Evolutionary conservation across 1,140 invertebrate genomes (phyloP).

Genomic region (Hycleus cichorii): DNA sequence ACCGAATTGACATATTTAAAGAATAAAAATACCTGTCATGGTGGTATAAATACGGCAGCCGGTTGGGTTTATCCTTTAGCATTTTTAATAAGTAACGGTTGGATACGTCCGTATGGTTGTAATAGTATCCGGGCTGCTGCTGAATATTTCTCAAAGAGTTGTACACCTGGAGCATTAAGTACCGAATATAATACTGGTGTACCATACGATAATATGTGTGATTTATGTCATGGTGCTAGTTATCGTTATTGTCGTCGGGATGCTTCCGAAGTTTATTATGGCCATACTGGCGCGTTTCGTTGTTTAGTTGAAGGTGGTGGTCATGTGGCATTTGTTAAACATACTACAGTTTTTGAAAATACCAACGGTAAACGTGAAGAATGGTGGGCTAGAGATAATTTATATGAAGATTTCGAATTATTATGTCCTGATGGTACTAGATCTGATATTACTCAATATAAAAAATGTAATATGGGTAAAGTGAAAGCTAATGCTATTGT

Average conservation of each 20-base stretch:
- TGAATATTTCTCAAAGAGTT: conserved; percentile 88
- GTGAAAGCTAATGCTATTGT: conserved; percentile 90
- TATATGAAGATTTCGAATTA: conserved; percentile 88
- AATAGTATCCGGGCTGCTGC: conserved; percentile 81
- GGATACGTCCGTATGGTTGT: conserved; percentile 88
- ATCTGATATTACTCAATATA: conserved; percentile 69
- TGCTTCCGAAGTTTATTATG: conserved; percentile 82
- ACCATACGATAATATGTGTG: conserved; percentile 87
- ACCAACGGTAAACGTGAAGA: conserved; percentile 82
- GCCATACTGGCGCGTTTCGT: conserved; percentile 81
- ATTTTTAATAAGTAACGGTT: conserved; percentile 85
- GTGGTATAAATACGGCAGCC: conserved; percentile 84
- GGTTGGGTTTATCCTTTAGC: conserved; percentile 95
- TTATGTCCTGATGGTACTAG: conserved; percentile 89
- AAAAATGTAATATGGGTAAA: conserved; percentile 80
- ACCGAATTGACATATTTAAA: conserved; percentile 84
- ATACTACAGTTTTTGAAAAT: conserved; percentile 85
- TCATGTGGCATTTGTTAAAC: conserved; percentile 90
- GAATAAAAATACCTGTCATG: conserved; percentile 75
- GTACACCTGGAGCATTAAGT: conserved; percentile 82
- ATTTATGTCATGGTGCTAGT: conserved; percentile 85
- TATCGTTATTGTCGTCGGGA: conserved; percentile 76
- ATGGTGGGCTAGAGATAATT: conserved; percentile 88
- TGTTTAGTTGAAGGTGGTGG: conserved; percentile 93
- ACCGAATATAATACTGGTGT: conserved; percentile 72